Evolutionary conservation across 2,797 vertebrate species (phyloP).

Genomic region (Carapus acus): DNA sequence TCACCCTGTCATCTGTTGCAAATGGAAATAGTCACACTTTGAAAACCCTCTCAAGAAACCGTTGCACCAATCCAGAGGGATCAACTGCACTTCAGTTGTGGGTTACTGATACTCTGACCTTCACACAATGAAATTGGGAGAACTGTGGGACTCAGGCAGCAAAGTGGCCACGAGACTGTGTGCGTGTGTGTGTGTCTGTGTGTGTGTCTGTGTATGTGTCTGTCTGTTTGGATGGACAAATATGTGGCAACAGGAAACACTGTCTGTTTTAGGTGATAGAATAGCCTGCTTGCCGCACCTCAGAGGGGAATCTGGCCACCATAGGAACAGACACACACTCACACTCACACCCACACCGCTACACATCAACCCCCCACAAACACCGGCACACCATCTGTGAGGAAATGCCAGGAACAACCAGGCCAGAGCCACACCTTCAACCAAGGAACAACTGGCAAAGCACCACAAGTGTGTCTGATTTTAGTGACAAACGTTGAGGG

Average conservation of each 20-base stretch:
- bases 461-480: slow-evolving; percentile 42
- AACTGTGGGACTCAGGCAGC: slow-evolving; percentile 7
- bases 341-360: too few species aligned
- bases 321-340: slow-evolving; percentile 30
- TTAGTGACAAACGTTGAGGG: slow-evolving; percentile 37
- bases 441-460: slow-evolving; percentile 57
- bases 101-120: slow-evolving; percentile 49
- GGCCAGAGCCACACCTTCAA: slow-evolving; percentile 35
- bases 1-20: slow-evolving; percentile 32
- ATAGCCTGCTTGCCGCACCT: slow-evolving; percentile 53
- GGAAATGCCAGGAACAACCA: slow-evolving; percentile 44
- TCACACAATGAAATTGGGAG: slow-evolving; percentile 18
- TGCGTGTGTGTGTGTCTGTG: slow-evolving; percentile 2
- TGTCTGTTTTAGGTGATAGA: slow-evolving; percentile 24
- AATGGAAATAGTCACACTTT: slow-evolving; percentile 18
- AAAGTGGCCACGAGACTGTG: slow-evolving; percentile 1
- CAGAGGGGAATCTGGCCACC: slow-evolving; percentile 52
- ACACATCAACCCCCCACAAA: too few species aligned
- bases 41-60: slow-evolving; percentile 31
- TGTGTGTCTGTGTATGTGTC: slow-evolving; percentile 1
- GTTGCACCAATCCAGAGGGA: slow-evolving; percentile 46
- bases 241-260: slow-evolving; percentile 28
- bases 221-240: slow-evolving; percentile 16
- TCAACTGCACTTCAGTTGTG: slow-evolving; percentile 37
- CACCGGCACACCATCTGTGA: slow-evolving; percentile 40